Percentiles rank a stretch among this genome's conserved stretches.
phyloP scores from a whole-genome alignment of 2,888 invertebrate species.

The Hermaeophaga mercurialis region DNA sequence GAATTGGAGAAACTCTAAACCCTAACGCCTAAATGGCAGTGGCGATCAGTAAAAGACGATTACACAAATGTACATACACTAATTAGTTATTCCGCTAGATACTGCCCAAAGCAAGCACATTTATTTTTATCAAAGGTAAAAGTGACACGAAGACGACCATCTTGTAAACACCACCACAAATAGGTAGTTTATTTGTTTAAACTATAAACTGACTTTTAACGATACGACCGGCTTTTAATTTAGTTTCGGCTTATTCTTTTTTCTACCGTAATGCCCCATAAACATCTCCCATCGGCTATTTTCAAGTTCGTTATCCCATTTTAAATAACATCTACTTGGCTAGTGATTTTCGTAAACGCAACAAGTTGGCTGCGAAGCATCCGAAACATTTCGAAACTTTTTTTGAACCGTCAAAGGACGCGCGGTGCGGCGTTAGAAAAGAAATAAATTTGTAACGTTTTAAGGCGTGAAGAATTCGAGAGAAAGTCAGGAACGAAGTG shows the following conservation, averaged over 20 bases:
- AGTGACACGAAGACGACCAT: constrained; percentile 9
- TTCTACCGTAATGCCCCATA: constrained; percentile 20
- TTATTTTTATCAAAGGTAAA: too few species aligned
- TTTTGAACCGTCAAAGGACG: too few species aligned
- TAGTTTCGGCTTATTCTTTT: constrained; percentile 14
- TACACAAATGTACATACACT: too few species aligned
- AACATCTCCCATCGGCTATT: constrained; percentile 5
- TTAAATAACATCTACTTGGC: constrained; percentile 15
- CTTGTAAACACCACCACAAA: constrained; percentile 2
- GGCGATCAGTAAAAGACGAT: too few species aligned
- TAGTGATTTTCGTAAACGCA: constrained; percentile 1
- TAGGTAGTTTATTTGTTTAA: constrained; percentile 12
- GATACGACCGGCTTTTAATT: neutral
- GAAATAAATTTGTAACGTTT: constrained; percentile 7
- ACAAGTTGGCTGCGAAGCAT: neutral
- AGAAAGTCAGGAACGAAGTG: neutral
- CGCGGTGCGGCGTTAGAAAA: constrained; percentile 1
- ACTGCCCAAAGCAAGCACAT: too few species aligned
- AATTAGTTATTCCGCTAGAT: too few species aligned
- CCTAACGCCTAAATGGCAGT: too few species aligned
- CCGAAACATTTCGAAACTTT: neutral
- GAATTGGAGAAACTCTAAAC: too few species aligned
- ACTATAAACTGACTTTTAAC: constrained; percentile 6
- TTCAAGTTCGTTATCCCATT: constrained; percentile 6
- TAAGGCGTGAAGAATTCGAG: constrained; percentile 4